Evolutionary conservation across 37 sponge, comb jelly and placozoan genomes (phyloP).

Genomic region (Aplysina aerophoba): DNA sequence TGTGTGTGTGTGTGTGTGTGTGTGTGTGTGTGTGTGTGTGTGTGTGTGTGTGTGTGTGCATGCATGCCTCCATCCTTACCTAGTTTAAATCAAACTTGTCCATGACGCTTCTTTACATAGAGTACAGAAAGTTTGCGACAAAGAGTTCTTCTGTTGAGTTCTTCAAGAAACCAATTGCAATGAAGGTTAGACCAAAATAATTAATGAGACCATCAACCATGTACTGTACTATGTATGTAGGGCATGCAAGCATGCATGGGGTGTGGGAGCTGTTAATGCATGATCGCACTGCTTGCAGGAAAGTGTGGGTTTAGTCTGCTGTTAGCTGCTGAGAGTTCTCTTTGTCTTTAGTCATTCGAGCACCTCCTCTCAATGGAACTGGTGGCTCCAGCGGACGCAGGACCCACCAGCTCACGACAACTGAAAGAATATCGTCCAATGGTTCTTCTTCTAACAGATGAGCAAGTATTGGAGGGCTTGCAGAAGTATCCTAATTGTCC

Average conservation of each 20-base stretch:
- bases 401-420: background rate
- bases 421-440: constrained; percentile 64
- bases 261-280: too few species aligned
- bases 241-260: too few species aligned
- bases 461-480: constrained; percentile 50
- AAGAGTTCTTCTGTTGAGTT: constrained; percentile 38
- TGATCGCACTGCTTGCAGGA: too few species aligned
- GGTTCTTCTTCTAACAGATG: constrained; percentile 35
- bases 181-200: constrained; percentile 48
- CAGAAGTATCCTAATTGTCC: constrained; percentile 69
- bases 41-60: background rate
- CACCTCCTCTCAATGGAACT: constrained; percentile 53
- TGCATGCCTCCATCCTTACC: too few species aligned
- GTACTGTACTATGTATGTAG: too few species aligned
- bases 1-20: background rate
- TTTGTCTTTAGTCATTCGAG: constrained; percentile 63
- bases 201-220: too few species aligned
- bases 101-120: constrained; percentile 36
- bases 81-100: too few species aligned
- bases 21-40: constrained; percentile 12
- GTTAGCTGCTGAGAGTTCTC: too few species aligned
- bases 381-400: constrained; percentile 42
- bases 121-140: constrained; percentile 65
- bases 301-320: too few species aligned
- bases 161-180: constrained; percentile 59